A percentile compares a stretch with the other conserved stretches of the same genome.
Conservation (phyloP, 2,888 invertebrate species). For the Cantharis flavilabris region DNA sequence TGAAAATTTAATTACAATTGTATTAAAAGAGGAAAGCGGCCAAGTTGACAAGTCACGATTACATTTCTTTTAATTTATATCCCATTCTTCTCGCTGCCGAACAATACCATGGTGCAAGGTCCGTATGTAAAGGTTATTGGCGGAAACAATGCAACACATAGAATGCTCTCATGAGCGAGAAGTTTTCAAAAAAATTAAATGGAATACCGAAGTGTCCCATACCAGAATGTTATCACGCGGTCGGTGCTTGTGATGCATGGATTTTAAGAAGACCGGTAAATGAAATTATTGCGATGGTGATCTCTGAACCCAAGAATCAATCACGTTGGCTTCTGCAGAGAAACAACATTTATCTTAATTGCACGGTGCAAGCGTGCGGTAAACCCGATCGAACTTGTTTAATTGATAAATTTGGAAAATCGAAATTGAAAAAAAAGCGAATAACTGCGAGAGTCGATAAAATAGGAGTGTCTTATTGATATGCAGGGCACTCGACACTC, state of each 20-base stretch:
- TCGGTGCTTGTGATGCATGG: constrained; percentile 29
- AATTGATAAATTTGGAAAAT: neutral
- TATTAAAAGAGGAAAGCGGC: constrained; percentile 10
- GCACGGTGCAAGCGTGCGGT: constrained; percentile 39
- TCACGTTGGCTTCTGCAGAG: constrained; percentile 42
- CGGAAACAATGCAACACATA: constrained; percentile 30
- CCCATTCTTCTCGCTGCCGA: constrained; percentile 34
- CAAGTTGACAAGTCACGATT: constrained; percentile 29
- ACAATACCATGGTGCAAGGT: constrained; percentile 31
- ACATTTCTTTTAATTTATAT: constrained; percentile 36
- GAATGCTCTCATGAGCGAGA: constrained; percentile 30
- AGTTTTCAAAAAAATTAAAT: constrained; percentile 22
- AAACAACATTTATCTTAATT: constrained; percentile 44
- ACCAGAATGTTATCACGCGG: constrained; percentile 36
- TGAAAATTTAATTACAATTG: constrained; percentile 13
- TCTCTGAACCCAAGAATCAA: constrained; percentile 46
- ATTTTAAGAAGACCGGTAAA: constrained; percentile 35
- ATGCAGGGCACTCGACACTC: constrained; percentile 44
- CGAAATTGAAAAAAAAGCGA: neutral
- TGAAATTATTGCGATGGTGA: constrained; percentile 42
- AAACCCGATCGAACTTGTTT: constrained; percentile 36
- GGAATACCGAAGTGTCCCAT: constrained; percentile 36
- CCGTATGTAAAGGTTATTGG: constrained; percentile 27
- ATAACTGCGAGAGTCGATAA: constrained; percentile 1
- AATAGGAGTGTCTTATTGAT: constrained; percentile 39